Evolutionary conservation across 2,888 invertebrate species (phyloP).

Genomic region (Ormyrus thymus): DNA sequence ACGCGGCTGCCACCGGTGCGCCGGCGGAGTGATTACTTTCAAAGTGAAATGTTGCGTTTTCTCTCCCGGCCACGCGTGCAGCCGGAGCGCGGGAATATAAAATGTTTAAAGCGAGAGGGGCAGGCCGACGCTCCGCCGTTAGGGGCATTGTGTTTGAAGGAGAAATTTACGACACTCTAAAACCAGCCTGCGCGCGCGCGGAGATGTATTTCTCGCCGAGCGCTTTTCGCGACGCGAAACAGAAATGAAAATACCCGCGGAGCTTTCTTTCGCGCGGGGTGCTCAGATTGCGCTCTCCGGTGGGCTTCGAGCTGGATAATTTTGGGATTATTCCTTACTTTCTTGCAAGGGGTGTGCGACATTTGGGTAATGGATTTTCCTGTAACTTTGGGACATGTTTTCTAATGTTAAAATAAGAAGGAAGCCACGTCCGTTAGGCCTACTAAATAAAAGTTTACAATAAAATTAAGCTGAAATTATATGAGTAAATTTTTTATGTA

Average conservation of each 20-base stretch:
- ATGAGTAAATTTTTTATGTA: too few species aligned
- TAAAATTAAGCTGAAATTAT: too few species aligned
- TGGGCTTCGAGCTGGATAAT: too few species aligned
- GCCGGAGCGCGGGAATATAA: constrained; percentile 22
- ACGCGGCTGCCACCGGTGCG: background rate
- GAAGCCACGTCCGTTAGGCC: too few species aligned
- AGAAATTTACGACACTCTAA: constrained; percentile 39
- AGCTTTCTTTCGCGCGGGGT: too few species aligned
- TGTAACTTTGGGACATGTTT: too few species aligned
- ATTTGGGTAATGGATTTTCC: too few species aligned
- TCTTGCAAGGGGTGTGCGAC: too few species aligned
- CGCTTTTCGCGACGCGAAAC: constrained; percentile 13
- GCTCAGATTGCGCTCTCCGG: too few species aligned
- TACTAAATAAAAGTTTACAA: too few species aligned
- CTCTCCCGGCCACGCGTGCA: background rate
- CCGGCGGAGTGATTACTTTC: constrained; percentile 35
- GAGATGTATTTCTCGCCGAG: constrained; percentile 38
- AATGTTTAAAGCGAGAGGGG: constrained; percentile 25
- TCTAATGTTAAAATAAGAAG: too few species aligned
- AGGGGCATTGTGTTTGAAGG: constrained; percentile 35
- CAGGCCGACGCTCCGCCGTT: background rate
- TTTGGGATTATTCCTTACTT: too few species aligned
- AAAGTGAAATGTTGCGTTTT: constrained; percentile 35
- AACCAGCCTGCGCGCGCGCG: constrained; percentile 20
- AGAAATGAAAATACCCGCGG: constrained; percentile 3